Conservation (phyloP, 2,113 vertebrate genomes). For the Vidua chalybeata region DNA sequence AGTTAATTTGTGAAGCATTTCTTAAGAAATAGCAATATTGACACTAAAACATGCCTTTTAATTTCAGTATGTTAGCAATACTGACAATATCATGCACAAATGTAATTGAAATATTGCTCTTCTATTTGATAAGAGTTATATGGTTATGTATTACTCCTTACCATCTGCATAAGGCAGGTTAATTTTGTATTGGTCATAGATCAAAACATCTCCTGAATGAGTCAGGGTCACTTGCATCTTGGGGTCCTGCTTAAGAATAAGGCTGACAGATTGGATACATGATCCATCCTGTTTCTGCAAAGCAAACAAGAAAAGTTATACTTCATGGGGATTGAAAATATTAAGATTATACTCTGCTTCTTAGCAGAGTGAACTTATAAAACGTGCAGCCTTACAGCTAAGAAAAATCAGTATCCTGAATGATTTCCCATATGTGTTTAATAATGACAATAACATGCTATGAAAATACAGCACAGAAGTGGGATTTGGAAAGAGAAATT, state of each 20-base stretch:
- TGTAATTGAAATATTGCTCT: not conserved
- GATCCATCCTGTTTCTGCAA: conserved; percentile 90
- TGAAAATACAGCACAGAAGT: not conserved
- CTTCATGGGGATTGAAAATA: not conserved
- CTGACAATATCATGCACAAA: not conserved
- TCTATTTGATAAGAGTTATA: not conserved
- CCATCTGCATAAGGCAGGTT: conserved; percentile 91
- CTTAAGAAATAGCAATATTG: not conserved
- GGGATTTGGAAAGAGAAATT: not conserved
- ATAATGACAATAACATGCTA: not conserved
- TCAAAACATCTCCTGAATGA: conserved; percentile 87
- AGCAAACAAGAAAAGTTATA: not conserved
- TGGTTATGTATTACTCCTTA: conserved; percentile 62
- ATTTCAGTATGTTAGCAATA: not conserved
- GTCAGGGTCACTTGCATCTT: conserved; percentile 92
- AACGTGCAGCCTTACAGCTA: not conserved
- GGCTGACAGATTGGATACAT: conserved; percentile 91
- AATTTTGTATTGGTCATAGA: conserved; percentile 91
- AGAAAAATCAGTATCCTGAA: not conserved
- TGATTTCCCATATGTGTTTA: not conserved
- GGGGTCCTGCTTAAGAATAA: conserved; percentile 88
- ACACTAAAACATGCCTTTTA: not conserved
- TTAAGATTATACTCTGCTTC: not conserved
- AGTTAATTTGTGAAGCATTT: not conserved
- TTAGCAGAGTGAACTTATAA: not conserved